A percentile compares a stretch with the other conserved stretches of the same genome.
These are phyloP conservation scores for Neogobius melanostomus DNA, from an alignment of 2,113 vertebrate genomes.

Conservation along the genomic window DNA sequence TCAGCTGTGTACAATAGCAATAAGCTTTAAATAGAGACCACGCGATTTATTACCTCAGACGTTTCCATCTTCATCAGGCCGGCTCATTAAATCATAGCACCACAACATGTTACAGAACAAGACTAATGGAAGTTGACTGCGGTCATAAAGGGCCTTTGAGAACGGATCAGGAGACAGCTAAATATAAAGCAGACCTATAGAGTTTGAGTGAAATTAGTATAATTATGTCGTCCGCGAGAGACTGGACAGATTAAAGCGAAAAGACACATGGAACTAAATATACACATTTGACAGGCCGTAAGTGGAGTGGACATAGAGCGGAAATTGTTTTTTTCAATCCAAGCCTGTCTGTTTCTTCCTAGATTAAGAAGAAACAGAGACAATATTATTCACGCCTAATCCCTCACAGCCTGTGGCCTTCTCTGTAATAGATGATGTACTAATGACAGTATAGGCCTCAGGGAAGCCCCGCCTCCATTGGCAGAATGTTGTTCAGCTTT, in stretches of 20 bases:
- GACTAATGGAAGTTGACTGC: neutral
- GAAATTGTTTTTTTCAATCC: too few species aligned
- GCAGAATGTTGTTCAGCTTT: too few species aligned
- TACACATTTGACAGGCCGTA: neutral
- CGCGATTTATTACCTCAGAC: neutral
- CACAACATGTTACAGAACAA: neutral
- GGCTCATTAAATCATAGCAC: neutral
- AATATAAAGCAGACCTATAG: slow-evolving; percentile 1
- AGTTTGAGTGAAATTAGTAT: slow-evolving; percentile 1
- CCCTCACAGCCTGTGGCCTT: too few species aligned
- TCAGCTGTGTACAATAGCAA: slow-evolving; percentile 8
- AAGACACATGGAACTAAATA: neutral
- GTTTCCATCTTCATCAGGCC: neutral
- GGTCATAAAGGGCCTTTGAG: neutral
- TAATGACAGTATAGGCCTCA: too few species aligned
- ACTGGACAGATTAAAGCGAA: slow-evolving; percentile 2
- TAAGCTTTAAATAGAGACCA: slow-evolving; percentile 5
- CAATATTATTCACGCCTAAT: too few species aligned
- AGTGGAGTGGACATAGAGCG: neutral
- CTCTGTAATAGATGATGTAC: too few species aligned
- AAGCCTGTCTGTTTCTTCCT: too few species aligned
- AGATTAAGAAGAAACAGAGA: too few species aligned
- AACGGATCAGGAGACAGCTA: neutral
- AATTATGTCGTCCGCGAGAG: slow-evolving; percentile 6
- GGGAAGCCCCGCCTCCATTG: too few species aligned